Base-by-base conservation (phyloP, 2,797 vertebrate species). In the Eidolon dupreanum region DNA sequence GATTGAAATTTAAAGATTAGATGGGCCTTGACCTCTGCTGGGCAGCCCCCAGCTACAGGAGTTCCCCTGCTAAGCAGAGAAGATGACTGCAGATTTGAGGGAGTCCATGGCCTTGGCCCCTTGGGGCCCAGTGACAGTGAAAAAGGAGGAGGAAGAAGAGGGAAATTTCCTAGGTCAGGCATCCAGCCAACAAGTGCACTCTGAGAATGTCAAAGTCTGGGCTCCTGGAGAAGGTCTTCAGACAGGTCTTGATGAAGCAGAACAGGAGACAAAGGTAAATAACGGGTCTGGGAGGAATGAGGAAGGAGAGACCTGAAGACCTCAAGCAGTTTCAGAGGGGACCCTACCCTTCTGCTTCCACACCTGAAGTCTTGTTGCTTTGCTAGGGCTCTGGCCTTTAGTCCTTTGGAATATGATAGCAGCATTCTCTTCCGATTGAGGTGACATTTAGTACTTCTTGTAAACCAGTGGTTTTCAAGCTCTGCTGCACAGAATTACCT, bases 91-190 rank as follows among this genome's bases (percentile, higher is more conserved):
- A 36, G 94, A 97, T 66, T 49, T 96, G 77, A 95, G 75, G 78
- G 95, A 96, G 86, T 61, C 92, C 15, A 2, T 86, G 87, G 81
- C 91, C 31, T 68, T 96, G 59, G 43, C 95, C 33, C 71, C 93
- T 3, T 90, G 95, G 97, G 90, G 57, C 77, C 85, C 88, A 33
- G 90, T 87, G 88, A 95, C 93, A 22, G 97, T 98, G 92, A 95
- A 98, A 86, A 78, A 94, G 87, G 97, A 98, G n/a, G 90, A 96
- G 13, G 95, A 97, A 0, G 96, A 97, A 6, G 93, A 95, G 24
- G 95, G 75, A 51, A 8, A 22, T 53, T 49, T 93, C n/a, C 1
- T 68, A 8, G 61, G 68, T 33, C 96, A 92, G 84, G 24, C 82
- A 8, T 71, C 90, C 68, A 55, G 57, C 46, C 96, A 70, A 7